Percentiles rank a stretch among this genome's conserved stretches.
Conservation (phyloP, 2,113 vertebrate genomes). For the Dinomys branickii region DNA sequence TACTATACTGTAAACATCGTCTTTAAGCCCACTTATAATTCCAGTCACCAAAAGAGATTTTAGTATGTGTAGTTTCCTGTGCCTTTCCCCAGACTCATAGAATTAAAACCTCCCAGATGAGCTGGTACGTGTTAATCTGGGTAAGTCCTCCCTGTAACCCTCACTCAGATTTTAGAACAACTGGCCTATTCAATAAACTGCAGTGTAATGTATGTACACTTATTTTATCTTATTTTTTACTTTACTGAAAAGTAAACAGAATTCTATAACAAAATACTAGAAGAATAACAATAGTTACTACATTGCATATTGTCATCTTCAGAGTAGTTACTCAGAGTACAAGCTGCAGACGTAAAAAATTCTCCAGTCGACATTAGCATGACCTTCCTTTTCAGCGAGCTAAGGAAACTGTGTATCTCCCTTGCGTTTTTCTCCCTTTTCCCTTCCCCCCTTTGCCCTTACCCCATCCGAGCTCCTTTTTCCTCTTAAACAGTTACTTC, state of each 20-base stretch:
- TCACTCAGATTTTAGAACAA: constrained; percentile 10
- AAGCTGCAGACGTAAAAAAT: neutral
- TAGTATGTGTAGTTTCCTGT: neutral
- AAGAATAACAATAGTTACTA: neutral
- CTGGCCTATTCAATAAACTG: neutral
- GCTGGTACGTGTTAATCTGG: neutral
- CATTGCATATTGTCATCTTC: neutral
- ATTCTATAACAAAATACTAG: neutral
- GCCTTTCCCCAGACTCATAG: neutral
- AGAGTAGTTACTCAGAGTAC: neutral
- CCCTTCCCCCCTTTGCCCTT: neutral
- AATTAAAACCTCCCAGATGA: neutral
- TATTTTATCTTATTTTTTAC: neutral
- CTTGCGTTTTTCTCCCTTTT: neutral
- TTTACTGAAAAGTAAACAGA: neutral
- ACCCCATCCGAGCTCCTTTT: neutral
- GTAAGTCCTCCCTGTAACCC: neutral
- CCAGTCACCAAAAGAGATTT: neutral
- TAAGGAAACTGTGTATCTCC: neutral
- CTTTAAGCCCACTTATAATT: neutral
- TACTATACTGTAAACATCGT: neutral
- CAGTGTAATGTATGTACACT: neutral
- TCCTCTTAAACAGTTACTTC: neutral
- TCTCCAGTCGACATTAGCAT: neutral
- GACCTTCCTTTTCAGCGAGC: neutral